Percentiles rank a stretch among this genome's conserved stretches.
Conservation (phyloP, 2,888 invertebrate genomes). For the Anticlea derivata region DNA sequence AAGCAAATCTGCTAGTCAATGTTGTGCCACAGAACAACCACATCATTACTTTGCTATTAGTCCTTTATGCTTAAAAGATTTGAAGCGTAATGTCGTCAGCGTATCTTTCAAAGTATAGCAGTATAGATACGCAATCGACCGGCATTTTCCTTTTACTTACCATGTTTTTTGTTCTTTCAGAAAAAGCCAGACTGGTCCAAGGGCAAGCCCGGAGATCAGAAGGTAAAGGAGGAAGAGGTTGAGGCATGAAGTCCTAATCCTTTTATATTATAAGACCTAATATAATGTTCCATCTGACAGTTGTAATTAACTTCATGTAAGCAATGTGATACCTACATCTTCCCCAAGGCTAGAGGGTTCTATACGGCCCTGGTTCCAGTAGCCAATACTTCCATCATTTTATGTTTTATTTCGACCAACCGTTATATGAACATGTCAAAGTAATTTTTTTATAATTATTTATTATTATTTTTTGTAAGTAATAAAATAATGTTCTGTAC, state of each 20-base stretch:
- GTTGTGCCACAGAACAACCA: slow-evolving; percentile 23
- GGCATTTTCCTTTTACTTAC: slow-evolving; percentile 8
- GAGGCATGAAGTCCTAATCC: slow-evolving; percentile 89
- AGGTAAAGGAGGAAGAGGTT: slow-evolving; percentile 92
- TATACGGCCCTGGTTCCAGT: slow-evolving; percentile 35
- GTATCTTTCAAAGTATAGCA: slow-evolving; percentile 43
- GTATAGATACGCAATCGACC: slow-evolving; percentile 37
- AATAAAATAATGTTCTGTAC: slow-evolving; percentile 81
- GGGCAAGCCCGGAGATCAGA: slow-evolving; percentile 94
- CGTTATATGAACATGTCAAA: slow-evolving; percentile 60
- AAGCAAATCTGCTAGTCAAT: slow-evolving; percentile 30
- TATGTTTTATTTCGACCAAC: slow-evolving; percentile 61
- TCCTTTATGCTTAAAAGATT: slow-evolving; percentile 12
- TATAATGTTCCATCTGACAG: slow-evolving; percentile 59
- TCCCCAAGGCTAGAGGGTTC: slow-evolving; percentile 32
- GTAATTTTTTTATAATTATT: slow-evolving; percentile 74
- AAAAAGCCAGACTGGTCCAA: slow-evolving; percentile 98
- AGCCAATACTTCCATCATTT: slow-evolving; percentile 52
- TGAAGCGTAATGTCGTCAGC: slow-evolving; percentile 24
- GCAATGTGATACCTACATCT: slow-evolving; percentile 61
- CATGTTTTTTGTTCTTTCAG: slow-evolving; percentile 82
- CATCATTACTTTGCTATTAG: slow-evolving; percentile 22
- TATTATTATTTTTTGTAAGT: slow-evolving; percentile 76
- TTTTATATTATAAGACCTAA: slow-evolving; percentile 67
- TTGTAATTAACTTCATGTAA: slow-evolving; percentile 57